Conservation (phyloP, 2,888 invertebrate genomes). For the Caenorhabditis drosophilae region DNA sequence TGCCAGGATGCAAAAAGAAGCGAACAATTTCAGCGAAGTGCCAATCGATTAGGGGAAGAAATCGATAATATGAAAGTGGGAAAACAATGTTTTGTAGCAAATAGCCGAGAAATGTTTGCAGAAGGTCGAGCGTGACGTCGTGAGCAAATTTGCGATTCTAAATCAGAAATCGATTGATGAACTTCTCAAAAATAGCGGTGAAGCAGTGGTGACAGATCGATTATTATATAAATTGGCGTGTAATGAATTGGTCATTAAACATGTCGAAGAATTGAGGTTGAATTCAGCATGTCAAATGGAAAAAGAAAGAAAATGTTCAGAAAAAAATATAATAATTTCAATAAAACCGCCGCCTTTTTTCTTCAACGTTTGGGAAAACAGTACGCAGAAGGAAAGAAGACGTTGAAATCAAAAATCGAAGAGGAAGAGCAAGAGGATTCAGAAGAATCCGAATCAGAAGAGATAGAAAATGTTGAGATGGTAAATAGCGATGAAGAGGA, state of each 20-base stretch:
- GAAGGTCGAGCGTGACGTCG: constrained; percentile 24
- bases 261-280: constrained; percentile 2
- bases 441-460: constrained; percentile 9
- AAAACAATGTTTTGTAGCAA: not conserved
- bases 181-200: constrained; percentile 16
- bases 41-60: constrained; percentile 14
- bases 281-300: no score
- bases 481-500: constrained; percentile 29
- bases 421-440: constrained; percentile 26
- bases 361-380: constrained; percentile 39
- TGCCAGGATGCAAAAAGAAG: not conserved
- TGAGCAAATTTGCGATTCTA: constrained; percentile 28
- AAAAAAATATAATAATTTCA: constrained; percentile 31
- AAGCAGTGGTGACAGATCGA: constrained; percentile 11
- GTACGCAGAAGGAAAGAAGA: constrained; percentile 16
- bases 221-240: constrained; percentile 30
- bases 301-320: no score
- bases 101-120: constrained; percentile 17
- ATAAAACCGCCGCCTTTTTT: constrained; percentile 32
- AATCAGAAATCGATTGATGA: constrained; percentile 25
- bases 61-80: constrained; percentile 24
- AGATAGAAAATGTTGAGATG: constrained; percentile 7
- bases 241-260: constrained; percentile 15
- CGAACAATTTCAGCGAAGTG: constrained; percentile 9
- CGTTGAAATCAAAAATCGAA: constrained; percentile 3